These are phyloP conservation scores for Gobius niger DNA, from an alignment of 2,113 vertebrate genomes.

Conservation along the genomic window DNA sequence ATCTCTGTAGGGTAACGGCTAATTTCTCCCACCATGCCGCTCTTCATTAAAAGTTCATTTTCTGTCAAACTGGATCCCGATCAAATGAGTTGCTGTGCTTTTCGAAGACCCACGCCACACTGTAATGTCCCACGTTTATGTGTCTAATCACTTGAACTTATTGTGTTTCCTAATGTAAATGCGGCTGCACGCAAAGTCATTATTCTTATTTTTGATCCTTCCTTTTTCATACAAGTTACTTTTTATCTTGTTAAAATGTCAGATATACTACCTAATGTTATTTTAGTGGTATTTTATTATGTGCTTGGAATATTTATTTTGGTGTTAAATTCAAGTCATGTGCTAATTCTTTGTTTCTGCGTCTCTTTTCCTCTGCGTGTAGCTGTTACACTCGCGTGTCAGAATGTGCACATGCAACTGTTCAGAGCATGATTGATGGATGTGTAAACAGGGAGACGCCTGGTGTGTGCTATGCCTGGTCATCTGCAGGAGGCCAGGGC, in stretches of 20 bases:
- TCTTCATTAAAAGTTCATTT: conserved; percentile 95
- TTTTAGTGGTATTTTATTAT: too few species aligned
- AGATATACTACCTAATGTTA: too few species aligned
- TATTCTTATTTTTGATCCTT: not conserved
- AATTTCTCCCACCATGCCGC: conserved; percentile 77
- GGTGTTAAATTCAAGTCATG: not conserved
- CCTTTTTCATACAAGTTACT: not conserved
- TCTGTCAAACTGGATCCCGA: conserved; percentile 86
- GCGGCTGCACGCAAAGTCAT: not conserved
- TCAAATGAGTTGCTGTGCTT: conserved; percentile 80
- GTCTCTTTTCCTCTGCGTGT: conserved; percentile 1
- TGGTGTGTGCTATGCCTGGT: conserved; percentile 55
- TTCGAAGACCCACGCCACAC: conserved; percentile 38
- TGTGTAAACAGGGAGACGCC: conserved; percentile 36
- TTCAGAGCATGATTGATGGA: conserved; percentile 38
- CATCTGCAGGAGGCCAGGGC: conserved; percentile 39
- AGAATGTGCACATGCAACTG: conserved; percentile 10
- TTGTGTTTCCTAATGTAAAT: conserved; percentile 29
- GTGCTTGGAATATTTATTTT: not conserved
- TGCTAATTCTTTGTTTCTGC: conserved; percentile 10
- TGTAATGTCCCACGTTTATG: conserved; percentile 52
- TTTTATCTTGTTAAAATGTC: too few species aligned
- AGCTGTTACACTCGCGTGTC: not conserved
- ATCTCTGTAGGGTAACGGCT: conserved; percentile 72
- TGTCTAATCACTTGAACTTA: conserved; percentile 52